Base-by-base conservation (phyloP, 2,113 vertebrate genomes). In the Bubo scandiacus region DNA sequence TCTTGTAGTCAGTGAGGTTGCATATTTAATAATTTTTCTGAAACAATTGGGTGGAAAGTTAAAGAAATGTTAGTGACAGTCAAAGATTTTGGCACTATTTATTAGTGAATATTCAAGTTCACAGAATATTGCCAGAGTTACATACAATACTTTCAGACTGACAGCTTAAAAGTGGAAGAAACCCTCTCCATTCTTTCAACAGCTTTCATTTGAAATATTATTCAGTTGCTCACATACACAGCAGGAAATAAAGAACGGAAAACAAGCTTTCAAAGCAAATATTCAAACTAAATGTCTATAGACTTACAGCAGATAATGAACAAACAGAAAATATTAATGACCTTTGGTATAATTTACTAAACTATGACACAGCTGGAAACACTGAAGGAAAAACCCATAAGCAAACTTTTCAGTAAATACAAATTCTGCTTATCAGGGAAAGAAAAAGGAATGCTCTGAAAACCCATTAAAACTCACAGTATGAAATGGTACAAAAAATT, bases 391-490 rank as follows among this genome's bases (percentile, higher is more conserved):
- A 92, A 94, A 57, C 40, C 43, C 87, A 95, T 92, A 96, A 97
- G 94, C 77, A 96, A 98, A 96, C 27, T 75, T 96, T 96, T 86
- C 91, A 93, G 93, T 97, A 98, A 97, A 97, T 88, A 96, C 49
- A 96, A 95, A 95, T 83, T 81, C 84, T 97, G 52, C 70, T 93
- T 96, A 92, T 36, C 51, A 91, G 40, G 92, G 65, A 94, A 96
- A 88, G 54, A 94, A 97, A 97, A 67, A 80, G 45, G 83, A 96
- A 81, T 89, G 66, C 77, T 95, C 73, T 89, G 73, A 94, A 97
- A 98, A 88, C 42, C 90, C 92, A 97, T 97, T 98, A 98, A 97
- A 97, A 94, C 55, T 95, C 97, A 92, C 98, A 98, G 96, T 98
- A 86, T 98, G 98, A 98, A 97, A 95, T 93, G 73, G 92, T 86